Evolutionary conservation across 2,888 invertebrate species (phyloP), one percentile per base, ranked within the genome.

Genomic region (Serrognathus titanus): DNA sequence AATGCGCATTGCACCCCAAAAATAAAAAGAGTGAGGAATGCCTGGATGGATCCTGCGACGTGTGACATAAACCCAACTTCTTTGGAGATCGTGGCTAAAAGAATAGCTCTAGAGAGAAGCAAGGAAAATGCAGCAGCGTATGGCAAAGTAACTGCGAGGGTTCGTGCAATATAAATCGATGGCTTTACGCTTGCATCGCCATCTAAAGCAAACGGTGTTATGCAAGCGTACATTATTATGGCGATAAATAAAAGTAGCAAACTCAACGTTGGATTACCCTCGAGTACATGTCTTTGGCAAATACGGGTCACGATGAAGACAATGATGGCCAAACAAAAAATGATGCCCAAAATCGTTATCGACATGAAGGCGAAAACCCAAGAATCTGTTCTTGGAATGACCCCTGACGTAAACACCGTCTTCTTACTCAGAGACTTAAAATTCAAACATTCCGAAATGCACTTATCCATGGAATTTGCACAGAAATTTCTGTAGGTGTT

Each of bases 31-130:
- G 83, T 81, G 64, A 88, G 80, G 11, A 85, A 79, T 1, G 83
- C 79, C 69, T 88, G 88, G 6, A 88, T 81, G 40, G 86, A 84
- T 3, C 89, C 89, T 61, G 87, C 85, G 7, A 88, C 82, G 67
- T 88, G 88, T 3, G 85, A 85, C 60, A 86, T 81, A 62, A 88
- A 85, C 0, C 87, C 85, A 0, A 85, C 83, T 57, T 86, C 85
- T 57, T 83, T 82, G 1, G 81, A 85, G 47, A 86, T 84, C 1
- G 86, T 85, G 0, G 86, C 84, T 47, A 89, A 72, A 74, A 88
- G 83, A 5, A 88, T 78, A 1, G 84, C 80, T 11, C 88, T 79
- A 8, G 87, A 82, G 6, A 88, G 75, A 66, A 88, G 77, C 31
- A 87, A 75, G 1, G 87, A 85, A 69, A 88, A 86, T 1, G 83